Conservation (phyloP, 1,140 invertebrate species). For the Melanaphis sacchari region DNA sequence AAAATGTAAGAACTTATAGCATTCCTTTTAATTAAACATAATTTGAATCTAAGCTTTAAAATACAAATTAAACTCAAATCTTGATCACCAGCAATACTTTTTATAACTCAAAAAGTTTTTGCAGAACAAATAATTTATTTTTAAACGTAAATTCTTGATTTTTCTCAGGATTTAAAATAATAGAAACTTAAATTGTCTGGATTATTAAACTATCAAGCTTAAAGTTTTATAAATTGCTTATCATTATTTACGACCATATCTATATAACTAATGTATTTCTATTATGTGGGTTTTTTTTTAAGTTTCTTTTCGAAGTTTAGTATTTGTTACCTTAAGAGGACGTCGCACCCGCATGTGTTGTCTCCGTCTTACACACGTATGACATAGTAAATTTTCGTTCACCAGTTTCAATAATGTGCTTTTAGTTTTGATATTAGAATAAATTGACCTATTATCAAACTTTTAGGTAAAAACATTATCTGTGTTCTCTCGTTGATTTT, state of each 20-base stretch:
- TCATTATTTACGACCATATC: background rate
- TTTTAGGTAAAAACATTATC: too few species aligned
- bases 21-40: background rate
- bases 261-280: background rate
- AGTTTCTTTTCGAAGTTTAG: background rate
- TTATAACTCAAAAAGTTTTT: background rate
- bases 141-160: background rate
- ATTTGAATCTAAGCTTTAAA: background rate
- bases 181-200: background rate
- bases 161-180: background rate
- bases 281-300: background rate
- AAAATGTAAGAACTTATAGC: background rate
- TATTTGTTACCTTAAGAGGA: background rate
- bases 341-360: too few species aligned
- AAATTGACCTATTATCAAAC: too few species aligned
- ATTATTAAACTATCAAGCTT: background rate
- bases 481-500: too few species aligned
- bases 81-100: background rate
- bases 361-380: too few species aligned
- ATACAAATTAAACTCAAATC: background rate
- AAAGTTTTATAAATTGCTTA: background rate
- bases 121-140: background rate
- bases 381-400: too few species aligned
- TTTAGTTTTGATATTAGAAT: too few species aligned
- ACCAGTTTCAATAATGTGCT: too few species aligned